Percentiles rank a stretch among this genome's conserved stretches.
Conservation (phyloP, 2,888 invertebrate species). For the Synergus japonicus region DNA sequence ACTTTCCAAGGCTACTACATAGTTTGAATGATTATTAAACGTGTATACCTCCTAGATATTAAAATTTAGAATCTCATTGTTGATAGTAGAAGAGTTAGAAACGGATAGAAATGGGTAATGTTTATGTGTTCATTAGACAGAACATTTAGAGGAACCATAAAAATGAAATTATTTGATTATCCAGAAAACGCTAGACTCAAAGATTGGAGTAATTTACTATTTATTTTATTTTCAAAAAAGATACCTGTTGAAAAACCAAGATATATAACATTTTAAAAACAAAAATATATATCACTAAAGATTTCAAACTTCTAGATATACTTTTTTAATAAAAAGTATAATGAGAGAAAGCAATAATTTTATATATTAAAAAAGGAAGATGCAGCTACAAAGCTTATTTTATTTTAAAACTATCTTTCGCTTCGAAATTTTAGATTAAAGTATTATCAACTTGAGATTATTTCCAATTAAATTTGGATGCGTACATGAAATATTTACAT, state of each 20-base stretch:
- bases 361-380: neutral
- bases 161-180: neutral
- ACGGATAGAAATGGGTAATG: slow-evolving; percentile 3
- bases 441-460: neutral
- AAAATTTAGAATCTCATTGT: slow-evolving; percentile 29
- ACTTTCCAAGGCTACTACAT: neutral
- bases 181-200: neutral
- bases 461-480: neutral
- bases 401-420: neutral
- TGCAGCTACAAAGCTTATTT: neutral
- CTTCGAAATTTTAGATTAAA: neutral
- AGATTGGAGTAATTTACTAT: neutral
- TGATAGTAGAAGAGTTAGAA: slow-evolving; percentile 21
- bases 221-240: neutral
- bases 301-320: neutral
- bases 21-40: slow-evolving; percentile 6
- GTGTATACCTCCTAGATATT: slow-evolving; percentile 14
- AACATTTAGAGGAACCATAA: neutral
- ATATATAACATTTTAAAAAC: neutral
- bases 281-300: neutral
- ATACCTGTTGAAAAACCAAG: neutral
- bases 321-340: neutral
- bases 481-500: neutral
- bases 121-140: neutral
- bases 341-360: slow-evolving; percentile 2